Evolutionary conservation across 2,888 invertebrate genomes (phyloP).

Genomic region (Pachymerium ferrugineum): DNA sequence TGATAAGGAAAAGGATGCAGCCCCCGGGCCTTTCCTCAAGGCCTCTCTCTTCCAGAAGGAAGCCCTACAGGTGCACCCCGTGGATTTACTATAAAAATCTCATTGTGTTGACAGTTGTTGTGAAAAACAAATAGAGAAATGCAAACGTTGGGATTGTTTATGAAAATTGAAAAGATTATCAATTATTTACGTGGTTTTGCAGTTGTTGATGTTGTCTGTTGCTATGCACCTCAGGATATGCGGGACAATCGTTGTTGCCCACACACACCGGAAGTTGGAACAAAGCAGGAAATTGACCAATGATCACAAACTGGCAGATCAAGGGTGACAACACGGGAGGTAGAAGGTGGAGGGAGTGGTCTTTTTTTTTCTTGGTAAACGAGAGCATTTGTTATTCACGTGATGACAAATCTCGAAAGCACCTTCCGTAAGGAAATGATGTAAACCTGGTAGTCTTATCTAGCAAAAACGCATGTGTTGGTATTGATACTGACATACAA

Average conservation of each 20-base stretch:
- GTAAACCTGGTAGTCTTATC: not conserved
- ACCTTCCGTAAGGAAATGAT: conserved; percentile 16
- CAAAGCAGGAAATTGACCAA: conserved; percentile 25
- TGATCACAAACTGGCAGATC: conserved; percentile 24
- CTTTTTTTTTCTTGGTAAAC: not conserved
- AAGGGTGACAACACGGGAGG: conserved; percentile 27
- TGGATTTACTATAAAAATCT: not conserved
- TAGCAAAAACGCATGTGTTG: not conserved
- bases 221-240: conserved; percentile 23
- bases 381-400: conserved; percentile 11
- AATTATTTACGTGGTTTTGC: conserved; percentile 6
- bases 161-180: not conserved
- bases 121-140: not conserved
- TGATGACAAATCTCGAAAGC: not conserved
- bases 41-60: not conserved
- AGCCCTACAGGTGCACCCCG: not conserved
- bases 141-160: not conserved
- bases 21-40: conserved; percentile 22
- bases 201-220: conserved; percentile 14
- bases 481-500: too few species aligned
- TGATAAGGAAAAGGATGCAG: conserved; percentile 20
- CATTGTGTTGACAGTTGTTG: not conserved
- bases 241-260: conserved; percentile 23
- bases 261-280: conserved; percentile 27
- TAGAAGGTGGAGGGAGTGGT: conserved; percentile 12